Evolutionary conservation across 1,140 invertebrate species (phyloP).

Genomic region (Pogonomyrmex californicus): DNA sequence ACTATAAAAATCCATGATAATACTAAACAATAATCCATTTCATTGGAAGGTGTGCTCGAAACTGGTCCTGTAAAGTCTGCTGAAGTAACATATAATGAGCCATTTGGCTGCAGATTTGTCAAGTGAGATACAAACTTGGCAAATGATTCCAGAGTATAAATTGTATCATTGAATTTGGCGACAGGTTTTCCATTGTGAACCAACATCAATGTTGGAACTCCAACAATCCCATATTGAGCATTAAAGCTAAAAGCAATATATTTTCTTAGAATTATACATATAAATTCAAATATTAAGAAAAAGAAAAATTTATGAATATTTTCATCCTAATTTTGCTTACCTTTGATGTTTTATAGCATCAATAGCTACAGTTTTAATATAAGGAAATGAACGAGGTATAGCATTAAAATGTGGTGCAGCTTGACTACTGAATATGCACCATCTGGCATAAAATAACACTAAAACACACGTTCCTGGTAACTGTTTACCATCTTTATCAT

Average conservation of each 20-base stretch:
- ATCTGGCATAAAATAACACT: constrained; percentile 96
- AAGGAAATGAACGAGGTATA: constrained; percentile 93
- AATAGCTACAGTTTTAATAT: constrained; percentile 95
- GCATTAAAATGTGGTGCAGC: constrained; percentile 97
- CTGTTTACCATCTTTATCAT: constrained; percentile 82
- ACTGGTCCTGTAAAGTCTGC: constrained; percentile 94
- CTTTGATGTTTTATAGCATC: constrained; percentile 95
- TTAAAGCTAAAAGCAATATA: constrained; percentile 90
- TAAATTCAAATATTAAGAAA: constrained; percentile 30
- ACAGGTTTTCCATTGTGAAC: constrained; percentile 97
- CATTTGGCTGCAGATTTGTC: constrained; percentile 91
- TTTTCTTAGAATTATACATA: constrained; percentile 27
- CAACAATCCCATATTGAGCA: constrained; percentile 97
- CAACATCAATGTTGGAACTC: constrained; percentile 96
- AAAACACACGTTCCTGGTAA: constrained; percentile 91
- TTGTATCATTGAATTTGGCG: constrained; percentile 95
- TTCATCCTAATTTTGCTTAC: constrained; percentile 83
- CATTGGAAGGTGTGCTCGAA: constrained; percentile 90
- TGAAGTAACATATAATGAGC: constrained; percentile 91
- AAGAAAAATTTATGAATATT: constrained; percentile 11
- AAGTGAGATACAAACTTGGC: constrained; percentile 93
- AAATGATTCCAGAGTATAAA: constrained; percentile 93
- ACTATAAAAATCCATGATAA: constrained; percentile 95
- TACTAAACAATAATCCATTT: constrained; percentile 94
- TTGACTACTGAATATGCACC: constrained; percentile 95